Conservation (phyloP, 1,140 invertebrate species). For the Chymomyza costata region DNA sequence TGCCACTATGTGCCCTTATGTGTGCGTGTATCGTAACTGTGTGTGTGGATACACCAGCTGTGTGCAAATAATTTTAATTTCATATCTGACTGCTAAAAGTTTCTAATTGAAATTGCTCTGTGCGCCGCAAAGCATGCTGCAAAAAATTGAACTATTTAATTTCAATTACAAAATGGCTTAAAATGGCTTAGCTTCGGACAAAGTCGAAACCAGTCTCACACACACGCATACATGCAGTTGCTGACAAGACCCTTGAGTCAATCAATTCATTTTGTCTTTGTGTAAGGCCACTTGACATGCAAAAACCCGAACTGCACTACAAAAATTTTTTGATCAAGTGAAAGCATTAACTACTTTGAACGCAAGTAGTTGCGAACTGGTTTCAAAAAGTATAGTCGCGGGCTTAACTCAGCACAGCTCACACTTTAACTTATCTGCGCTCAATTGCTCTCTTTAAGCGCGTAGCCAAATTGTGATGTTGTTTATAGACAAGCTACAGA, state of each 20-base stretch:
- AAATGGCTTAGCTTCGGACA: constrained; percentile 24
- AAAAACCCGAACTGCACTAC: too few species aligned
- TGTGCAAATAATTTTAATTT: constrained; percentile 66
- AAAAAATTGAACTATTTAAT: constrained; percentile 55
- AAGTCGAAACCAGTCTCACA: constrained; percentile 1
- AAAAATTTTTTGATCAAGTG: neutral
- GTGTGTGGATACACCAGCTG: constrained; percentile 36
- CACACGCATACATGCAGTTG: neutral
- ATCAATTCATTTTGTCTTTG: constrained; percentile 4
- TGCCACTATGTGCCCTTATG: constrained; percentile 7
- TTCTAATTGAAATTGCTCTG: constrained; percentile 57
- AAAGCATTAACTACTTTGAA: too few species aligned
- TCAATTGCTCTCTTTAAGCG: too few species aligned
- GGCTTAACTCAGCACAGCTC: neutral
- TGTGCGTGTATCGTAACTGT: constrained; percentile 1
- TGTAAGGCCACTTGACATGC: constrained; percentile 8
- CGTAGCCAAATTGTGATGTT: too few species aligned
- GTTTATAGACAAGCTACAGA: too few species aligned
- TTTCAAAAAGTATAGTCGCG: too few species aligned
- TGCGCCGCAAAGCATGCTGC: constrained; percentile 2
- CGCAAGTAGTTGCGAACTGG: too few species aligned
- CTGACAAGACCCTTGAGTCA: constrained; percentile 20
- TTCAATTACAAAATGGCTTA: constrained; percentile 55
- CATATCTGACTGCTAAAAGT: constrained; percentile 55
- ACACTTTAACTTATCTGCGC: too few species aligned